Evolutionary conservation across 2,797 vertebrate species (phyloP).

Genomic region (Echiichthys vipera): DNA sequence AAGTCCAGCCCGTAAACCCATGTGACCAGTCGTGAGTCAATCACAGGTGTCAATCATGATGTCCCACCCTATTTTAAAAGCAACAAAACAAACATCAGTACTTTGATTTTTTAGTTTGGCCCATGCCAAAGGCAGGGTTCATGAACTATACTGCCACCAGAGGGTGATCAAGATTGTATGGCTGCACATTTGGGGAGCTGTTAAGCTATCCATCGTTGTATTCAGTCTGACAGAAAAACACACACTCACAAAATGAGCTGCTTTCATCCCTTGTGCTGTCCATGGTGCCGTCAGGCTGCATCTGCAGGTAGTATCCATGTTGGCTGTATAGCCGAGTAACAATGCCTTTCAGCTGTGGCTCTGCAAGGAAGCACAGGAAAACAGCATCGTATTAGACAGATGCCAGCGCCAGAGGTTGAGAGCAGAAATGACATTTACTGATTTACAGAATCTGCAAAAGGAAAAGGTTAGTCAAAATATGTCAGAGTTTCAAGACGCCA

Average conservation of each 20-base stretch:
- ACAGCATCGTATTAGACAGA: conserved; percentile 34
- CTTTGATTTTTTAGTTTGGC: too few species aligned
- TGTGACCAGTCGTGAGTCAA: too few species aligned
- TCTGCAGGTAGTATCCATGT: conserved; percentile 97
- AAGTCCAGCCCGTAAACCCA: too few species aligned
- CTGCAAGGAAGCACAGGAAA: conserved; percentile 78
- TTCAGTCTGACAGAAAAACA: too few species aligned
- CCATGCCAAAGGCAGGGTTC: too few species aligned
- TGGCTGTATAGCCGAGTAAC: conserved; percentile 97
- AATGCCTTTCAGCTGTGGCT: conserved; percentile 99
- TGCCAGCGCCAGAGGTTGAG: not conserved
- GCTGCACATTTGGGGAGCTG: too few species aligned
- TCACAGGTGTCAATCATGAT: too few species aligned
- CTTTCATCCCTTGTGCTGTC: conserved; percentile 98
- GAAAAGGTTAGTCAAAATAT: conserved; percentile 5
- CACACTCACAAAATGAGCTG: conserved; percentile 87
- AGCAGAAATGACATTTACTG: conserved; percentile 14
- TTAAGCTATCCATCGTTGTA: too few species aligned
- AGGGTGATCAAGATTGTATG: too few species aligned
- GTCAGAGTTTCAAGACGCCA: not conserved
- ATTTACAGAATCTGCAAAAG: conserved; percentile 18
- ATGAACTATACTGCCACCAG: too few species aligned
- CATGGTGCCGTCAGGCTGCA: conserved; percentile 96
- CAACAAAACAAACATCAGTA: too few species aligned
- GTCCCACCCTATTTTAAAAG: too few species aligned